phyloP scores from a whole-genome alignment of 2,113 vertebrate genomes.

The Andinoacara biseriatus region DNA sequence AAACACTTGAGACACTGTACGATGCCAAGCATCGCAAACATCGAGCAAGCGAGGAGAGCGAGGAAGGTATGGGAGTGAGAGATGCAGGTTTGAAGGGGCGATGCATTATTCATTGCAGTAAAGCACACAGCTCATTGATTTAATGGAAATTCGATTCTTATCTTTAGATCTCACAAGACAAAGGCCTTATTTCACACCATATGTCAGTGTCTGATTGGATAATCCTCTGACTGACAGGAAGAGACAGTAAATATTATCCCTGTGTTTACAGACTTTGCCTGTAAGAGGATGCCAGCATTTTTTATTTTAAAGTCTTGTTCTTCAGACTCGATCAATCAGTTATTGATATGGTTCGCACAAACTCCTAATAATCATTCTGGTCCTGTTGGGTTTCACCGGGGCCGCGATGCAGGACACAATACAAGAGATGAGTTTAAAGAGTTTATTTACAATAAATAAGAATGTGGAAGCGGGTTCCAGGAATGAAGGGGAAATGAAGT shows the following conservation, averaged over 20 bases:
- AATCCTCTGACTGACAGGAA: slow-evolving; percentile 63
- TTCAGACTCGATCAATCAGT: neutral
- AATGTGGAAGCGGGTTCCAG: neutral
- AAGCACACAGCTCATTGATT: slow-evolving; percentile 78
- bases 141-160: slow-evolving; percentile 80
- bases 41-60: slow-evolving; percentile 8
- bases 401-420: neutral
- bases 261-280: slow-evolving; percentile 7
- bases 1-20: slow-evolving; percentile 64
- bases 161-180: slow-evolving; percentile 78
- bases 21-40: slow-evolving; percentile 52
- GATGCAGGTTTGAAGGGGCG: slow-evolving; percentile 39
- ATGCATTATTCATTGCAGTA: slow-evolving; percentile 78
- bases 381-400: neutral
- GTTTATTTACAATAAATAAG: neutral
- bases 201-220: slow-evolving; percentile 78
- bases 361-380: neutral
- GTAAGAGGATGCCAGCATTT: slow-evolving; percentile 34
- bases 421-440: neutral
- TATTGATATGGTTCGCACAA: neutral
- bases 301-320: slow-evolving; percentile 11
- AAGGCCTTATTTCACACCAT: slow-evolving; percentile 70
- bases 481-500: neutral
- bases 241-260: slow-evolving; percentile 56
- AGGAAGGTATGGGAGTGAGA: slow-evolving; percentile 30